Conservation (phyloP, 1,140 invertebrate species). For the Apis laboriosa region DNA sequence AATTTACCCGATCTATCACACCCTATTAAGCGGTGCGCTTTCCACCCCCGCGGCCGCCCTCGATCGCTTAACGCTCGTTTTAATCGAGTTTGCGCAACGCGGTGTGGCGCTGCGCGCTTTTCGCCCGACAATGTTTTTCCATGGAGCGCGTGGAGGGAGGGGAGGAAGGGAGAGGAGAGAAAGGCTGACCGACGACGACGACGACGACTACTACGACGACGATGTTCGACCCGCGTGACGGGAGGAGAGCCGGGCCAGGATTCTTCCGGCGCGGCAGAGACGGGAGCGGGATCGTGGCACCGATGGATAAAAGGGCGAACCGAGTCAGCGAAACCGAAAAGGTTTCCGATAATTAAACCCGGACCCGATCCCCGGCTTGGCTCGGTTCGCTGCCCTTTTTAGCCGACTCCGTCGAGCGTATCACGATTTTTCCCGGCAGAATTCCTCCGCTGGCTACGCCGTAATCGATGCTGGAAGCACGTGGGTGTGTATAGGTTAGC, state of each 20-base stretch:
- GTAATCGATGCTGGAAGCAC: conserved; percentile 1
- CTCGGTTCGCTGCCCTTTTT: conserved; percentile 8
- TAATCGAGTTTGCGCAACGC: conserved; percentile 76
- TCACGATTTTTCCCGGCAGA: conserved; percentile 19
- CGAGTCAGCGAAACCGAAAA: conserved; percentile 47
- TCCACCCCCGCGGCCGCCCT: conserved; percentile 68
- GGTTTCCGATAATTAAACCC: conserved; percentile 59
- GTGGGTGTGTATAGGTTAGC: neutral
- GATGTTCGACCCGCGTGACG: neutral
- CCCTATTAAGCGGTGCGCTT: conserved; percentile 80
- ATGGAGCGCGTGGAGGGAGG: neutral
- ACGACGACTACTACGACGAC: neutral
- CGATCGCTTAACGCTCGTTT: conserved; percentile 79
- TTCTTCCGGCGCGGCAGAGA: too few relatives aligned
- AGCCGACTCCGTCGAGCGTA: conserved; percentile 3
- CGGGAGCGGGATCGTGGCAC: neutral
- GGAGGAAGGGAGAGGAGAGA: too few relatives aligned
- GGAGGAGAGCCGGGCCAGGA: too few relatives aligned
- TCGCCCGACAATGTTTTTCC: conserved; percentile 53
- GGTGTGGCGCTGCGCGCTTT: conserved; percentile 50
- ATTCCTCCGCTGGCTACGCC: neutral
- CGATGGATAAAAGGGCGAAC: conserved; percentile 31
- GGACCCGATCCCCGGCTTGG: neutral
- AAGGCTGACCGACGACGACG: neutral
- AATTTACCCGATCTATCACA: conserved; percentile 82